Base-by-base conservation (phyloP, 2,113 vertebrate genomes). In the Larimichthys polyactis region DNA sequence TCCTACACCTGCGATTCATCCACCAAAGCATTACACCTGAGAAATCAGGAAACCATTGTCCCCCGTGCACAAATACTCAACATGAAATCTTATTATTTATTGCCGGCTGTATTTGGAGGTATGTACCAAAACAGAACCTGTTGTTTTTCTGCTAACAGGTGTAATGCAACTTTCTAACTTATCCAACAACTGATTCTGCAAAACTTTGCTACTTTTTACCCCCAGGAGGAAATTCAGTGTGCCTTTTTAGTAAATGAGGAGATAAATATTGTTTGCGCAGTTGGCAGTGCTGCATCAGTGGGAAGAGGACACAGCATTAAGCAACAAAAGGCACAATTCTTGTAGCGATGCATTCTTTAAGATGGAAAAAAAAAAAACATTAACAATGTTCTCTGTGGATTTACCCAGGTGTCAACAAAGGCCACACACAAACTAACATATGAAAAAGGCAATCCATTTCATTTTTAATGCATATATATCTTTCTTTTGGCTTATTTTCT, bases 1-100 rank as follows among this genome's bases (percentile, higher is more conserved):
- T 85, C 75, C 87, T 89, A 84, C 94, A 95, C 94, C 94, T 96
- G 95, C 77, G 91, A 90, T 93, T 91, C 93, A 95, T 95, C 94
- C 93, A 92, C 82, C 78, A 84, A 82, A 77, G 77, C 66, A 32
- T 78, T 90, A 78, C 90, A 93, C 90, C 89, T 87, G 90, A 91
- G 91, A 90, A 84, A 92, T 92, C 91, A 84, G 82, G 87, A 88
- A 90, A 29, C 86, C 72, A 72, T 87, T 86, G 81, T 90, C 90
- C 93, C 90, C 27, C 5, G 86, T 89, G 87, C 86, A 89, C 87
- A 92, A 91, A 89, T 89, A 91, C 85, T 90, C 82, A 81, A 92
- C 85, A 68, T 91, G 82, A 91, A 87, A 90, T 87, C 60, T 1
- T 77, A 62, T 94, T 93, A 93, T 93, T 93, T 92, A 94, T 93